Evolutionary conservation across 2,797 vertebrate genomes (phyloP), one percentile per base, ranked within the genome.

Genomic region (Pangasius djambal): DNA sequence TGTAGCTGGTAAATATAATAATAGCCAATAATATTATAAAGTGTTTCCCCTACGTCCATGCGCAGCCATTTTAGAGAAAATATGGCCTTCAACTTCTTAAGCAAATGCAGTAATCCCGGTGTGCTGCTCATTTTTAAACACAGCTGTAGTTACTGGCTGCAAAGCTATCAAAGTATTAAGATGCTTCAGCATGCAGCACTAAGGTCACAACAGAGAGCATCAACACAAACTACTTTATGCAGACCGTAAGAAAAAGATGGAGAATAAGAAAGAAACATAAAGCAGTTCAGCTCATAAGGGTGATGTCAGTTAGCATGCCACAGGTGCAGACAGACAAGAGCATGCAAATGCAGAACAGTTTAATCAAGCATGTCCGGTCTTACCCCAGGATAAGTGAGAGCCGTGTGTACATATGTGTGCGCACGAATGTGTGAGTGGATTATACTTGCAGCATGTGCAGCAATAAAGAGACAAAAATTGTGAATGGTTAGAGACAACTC

Each of bases 321-420:
- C 79, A 87, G 90, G 83, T 92, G 84, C 88, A 89, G 93, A 93
- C 82, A 89, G 86, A 90, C 85, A 55, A 79, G 28, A 22, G 86
- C 95, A 94, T 96, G 95, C 95, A 92, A 57, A 89, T 79, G 88
- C 85, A 91, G 84, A 84, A 74, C 20, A 61, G 87, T 83, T 86
- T 37, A 90, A 93, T 88, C 92, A 90, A 48, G 86, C 87, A 31
- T 67, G 89, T 67, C 86, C 31, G 91, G 93, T 96, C 97, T 99
- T 99, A 99, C 98, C 98, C 96, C 97, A 94, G 96, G 96, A 97
- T 96, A 96, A 97, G 96, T 95, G 96, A 96, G 97, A 97, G 84
- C 87, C 75, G 34, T 74, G 63, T 83, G 63, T 89, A 70, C 63
- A 74, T 59, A 48, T 50, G 70, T 87, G 84, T 69, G 69, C 37